Base-by-base conservation (phyloP, 1,140 invertebrate genomes). In the Antheraea pernyi region DNA sequence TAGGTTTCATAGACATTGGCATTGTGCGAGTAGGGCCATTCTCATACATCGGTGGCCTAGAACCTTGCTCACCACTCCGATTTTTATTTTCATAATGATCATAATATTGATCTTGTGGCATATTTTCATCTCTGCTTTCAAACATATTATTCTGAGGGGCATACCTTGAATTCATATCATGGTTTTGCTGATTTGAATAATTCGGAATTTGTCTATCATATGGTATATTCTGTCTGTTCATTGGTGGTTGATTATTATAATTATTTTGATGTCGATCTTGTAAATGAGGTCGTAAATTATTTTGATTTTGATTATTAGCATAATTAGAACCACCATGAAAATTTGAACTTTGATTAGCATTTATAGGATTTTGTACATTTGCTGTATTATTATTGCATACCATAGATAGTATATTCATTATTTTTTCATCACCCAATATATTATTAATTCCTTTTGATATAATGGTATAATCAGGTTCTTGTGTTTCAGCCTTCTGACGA, bases 351-450 rank as follows among this genome's bases (percentile, higher is more conserved):
- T 46, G 60, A 70, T 53, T 65, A 70, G 67, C 74, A 62, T 46
- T 72, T 65, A 68, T 30, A 61, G 68, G 63, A 53, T 71, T 70
- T 63, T 11, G 42, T 16, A 19, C 66, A 61, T 67, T 70, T 11
- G 48, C 19, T 42, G 53, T 22, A 59, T 46, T 67, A 62, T 8
- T 64, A 39, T 71, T 77, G 66, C 76, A 58, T 59, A 94, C 91
- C 87, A 94, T 91, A 16, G 93, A 94, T 19, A 94, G 81, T 75
- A 94, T 94, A 77, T 93, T 94, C 77, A 94, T 85, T 48, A 94
- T 88, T 81, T 94, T 94, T 69, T 93, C 90, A 89, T 94, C 94
- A 0, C 94, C 94, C n/a, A 94, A 80, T 64, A 94, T 94, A 70
- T 88, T 92, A 81, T 94, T 93, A 64, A 94, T 93, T 19, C 93